phyloP scores from a whole-genome alignment of 64 coral and sea anemone species.

The Dendrophyllia cribrosa region DNA sequence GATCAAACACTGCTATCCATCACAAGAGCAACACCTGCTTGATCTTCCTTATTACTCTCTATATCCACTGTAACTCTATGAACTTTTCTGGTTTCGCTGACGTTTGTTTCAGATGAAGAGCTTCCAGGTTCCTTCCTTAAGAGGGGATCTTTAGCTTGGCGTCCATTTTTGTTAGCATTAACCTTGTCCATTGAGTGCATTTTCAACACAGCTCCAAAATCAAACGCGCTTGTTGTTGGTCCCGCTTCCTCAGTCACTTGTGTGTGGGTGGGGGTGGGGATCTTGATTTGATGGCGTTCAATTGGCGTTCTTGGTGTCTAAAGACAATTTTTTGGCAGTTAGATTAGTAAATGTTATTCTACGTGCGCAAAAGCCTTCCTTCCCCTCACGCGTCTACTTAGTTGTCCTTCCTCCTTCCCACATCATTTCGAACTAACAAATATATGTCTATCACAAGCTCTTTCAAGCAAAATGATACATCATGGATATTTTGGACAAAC shows the following conservation, averaged over 20 bases:
- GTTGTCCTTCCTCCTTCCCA: too few species aligned
- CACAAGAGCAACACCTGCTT: not conserved
- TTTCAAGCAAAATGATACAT: too few species aligned
- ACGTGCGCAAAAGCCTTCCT: not conserved
- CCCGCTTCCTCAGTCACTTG: not conserved
- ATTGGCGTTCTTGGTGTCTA: slow-evolving; percentile 45
- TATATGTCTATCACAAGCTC: too few species aligned
- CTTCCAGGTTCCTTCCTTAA: slow-evolving; percentile 4
- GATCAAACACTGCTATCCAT: not conserved
- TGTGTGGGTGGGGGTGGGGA: not conserved
- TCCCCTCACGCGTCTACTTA: too few species aligned
- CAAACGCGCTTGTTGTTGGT: slow-evolving; percentile 2
- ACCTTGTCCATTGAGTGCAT: slow-evolving; percentile 29
- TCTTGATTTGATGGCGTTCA: not conserved
- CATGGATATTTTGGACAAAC: too few species aligned
- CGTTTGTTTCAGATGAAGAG: not conserved
- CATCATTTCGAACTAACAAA: too few species aligned
- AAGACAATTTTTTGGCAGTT: not conserved
- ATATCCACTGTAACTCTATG: slow-evolving; percentile 19
- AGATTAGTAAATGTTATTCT: too few species aligned
- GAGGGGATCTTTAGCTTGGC: not conserved
- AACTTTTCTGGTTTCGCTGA: not conserved
- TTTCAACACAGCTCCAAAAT: slow-evolving; percentile 38
- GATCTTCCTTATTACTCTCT: not conserved
- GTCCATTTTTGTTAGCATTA: not conserved